Evolutionary conservation across 2,888 invertebrate genomes (phyloP), one percentile per base, ranked within the genome.

Genomic region (Nomada goodeniana): DNA sequence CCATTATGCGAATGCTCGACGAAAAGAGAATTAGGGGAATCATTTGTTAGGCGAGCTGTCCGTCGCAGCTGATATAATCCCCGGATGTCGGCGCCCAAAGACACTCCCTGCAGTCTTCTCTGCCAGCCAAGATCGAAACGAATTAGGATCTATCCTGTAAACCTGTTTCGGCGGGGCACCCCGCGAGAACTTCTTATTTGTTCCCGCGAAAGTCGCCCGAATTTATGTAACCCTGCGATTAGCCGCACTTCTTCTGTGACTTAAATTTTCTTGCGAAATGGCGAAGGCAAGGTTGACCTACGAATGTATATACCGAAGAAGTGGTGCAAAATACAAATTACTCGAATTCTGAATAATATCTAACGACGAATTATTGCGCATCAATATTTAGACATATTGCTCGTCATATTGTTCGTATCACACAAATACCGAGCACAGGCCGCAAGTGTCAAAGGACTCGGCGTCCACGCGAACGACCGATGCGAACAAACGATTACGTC

Each of bases 41-140:
- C 93, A 91, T 93, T 93, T 93, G 92, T 93, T 92, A 93, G 91
- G 88, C 90, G 89, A 91, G 90, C 92, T 92, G 92, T 93, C 93
- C 90, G 91, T 91, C 90, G 91, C 93, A 93, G 93, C 92, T 92
- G 92, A 92, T 92, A 90, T 88, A 90, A 89, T 90, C 88, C 88
- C 88, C 83, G 89, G 86, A 86, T 84, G 75, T 77, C 80, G 80
- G 65, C 77, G 82, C 80, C 80, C 79, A 68, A 84, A 84, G 84
- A 79, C 82, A 74, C 77, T 81, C 82, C 80, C 80, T 73, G 74
- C 82, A 53, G 84, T 71, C 76, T 44, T 76, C 72, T 70, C 73
- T 57, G 47, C 26, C 47, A 52, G 42, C 57, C 36, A 73, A 77
- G 60, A 74, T 80, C 70, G 55, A 47, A 57, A 60, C 50, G 52